phyloP scores from a whole-genome alignment of 2,113 vertebrate genomes.

The Passer domesticus region DNA sequence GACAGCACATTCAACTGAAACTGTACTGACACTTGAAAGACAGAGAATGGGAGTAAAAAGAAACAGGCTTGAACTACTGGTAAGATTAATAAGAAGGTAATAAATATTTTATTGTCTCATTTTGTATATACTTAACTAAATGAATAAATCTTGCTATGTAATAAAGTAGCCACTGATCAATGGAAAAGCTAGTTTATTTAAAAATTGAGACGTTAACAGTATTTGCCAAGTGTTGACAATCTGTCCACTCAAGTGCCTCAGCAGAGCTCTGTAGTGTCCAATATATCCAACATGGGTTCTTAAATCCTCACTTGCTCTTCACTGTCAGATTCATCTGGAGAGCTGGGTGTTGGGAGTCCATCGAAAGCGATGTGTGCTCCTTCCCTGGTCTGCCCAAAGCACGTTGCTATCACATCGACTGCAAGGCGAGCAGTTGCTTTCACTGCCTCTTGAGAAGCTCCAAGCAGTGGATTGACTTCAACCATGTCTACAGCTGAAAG shows the following conservation, averaged over 20 bases:
- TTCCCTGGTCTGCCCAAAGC: constrained; percentile 91
- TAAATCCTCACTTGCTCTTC: constrained; percentile 80
- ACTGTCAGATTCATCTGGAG: constrained; percentile 79
- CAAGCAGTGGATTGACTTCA: constrained; percentile 91
- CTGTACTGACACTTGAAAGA: constrained; percentile 17
- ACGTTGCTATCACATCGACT: constrained; percentile 88
- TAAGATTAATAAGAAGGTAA: constrained; percentile 69
- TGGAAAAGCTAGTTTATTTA: constrained; percentile 67
- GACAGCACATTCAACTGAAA: not conserved
- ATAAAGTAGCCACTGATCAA: constrained; percentile 58
- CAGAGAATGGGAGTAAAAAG: constrained; percentile 42
- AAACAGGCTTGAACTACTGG: constrained; percentile 54
- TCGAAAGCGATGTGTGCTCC: constrained; percentile 80
- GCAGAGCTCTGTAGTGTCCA: constrained; percentile 49
- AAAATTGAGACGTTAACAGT: constrained; percentile 21
- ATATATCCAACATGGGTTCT: not conserved
- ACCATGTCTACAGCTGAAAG: constrained; percentile 94
- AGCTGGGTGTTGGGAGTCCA: constrained; percentile 80
- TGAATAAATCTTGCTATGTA: constrained; percentile 52
- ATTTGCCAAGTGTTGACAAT: constrained; percentile 49
- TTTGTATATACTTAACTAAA: constrained; percentile 62
- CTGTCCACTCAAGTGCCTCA: constrained; percentile 14
- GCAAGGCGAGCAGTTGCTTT: constrained; percentile 85
- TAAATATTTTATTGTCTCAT: constrained; percentile 74
- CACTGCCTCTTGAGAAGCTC: constrained; percentile 81